Evolutionary conservation across 2,888 invertebrate genomes (phyloP).

Genomic region (Lordiphosa fenestrarum): DNA sequence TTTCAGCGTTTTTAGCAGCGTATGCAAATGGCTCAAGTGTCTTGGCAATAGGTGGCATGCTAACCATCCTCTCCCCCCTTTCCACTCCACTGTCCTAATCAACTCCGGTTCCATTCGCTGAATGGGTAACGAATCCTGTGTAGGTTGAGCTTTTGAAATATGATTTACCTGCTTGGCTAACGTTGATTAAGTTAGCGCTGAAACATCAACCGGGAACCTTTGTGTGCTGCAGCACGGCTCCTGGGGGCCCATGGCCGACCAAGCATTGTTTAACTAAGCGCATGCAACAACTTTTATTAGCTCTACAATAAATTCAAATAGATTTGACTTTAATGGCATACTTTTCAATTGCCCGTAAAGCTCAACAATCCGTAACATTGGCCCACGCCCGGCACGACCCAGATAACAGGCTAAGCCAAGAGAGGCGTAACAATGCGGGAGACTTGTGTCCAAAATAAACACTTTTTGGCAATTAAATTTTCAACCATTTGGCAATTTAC

Average conservation of each 20-base stretch:
- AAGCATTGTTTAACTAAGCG: conserved; percentile 48
- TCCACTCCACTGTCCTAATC: neutral
- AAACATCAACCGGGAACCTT: conserved; percentile 17
- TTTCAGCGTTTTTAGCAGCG: conserved; percentile 59
- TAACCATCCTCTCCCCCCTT: conserved; percentile 11
- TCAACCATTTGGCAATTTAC: conserved; percentile 45
- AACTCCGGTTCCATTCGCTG: conserved; percentile 10
- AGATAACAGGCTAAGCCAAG: conserved; percentile 20
- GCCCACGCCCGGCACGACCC: conserved; percentile 13
- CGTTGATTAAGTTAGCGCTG: conserved; percentile 29
- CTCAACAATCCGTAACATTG: conserved; percentile 22
- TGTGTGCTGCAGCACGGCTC: conserved; percentile 24
- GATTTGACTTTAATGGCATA: conserved; percentile 39
- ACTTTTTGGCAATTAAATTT: conserved; percentile 58
- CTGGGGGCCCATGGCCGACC: too few relatives aligned
- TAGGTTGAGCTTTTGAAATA: conserved; percentile 21
- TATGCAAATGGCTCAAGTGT: conserved; percentile 69
- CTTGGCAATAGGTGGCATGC: conserved; percentile 43
- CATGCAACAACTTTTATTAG: conserved; percentile 21
- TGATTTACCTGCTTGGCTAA: conserved; percentile 27
- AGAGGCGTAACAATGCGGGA: neutral
- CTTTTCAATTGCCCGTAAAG: conserved; percentile 48
- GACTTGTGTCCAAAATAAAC: conserved; percentile 37
- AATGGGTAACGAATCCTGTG: conserved; percentile 4
- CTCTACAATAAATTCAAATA: conserved; percentile 35